Evolutionary conservation across 2,888 invertebrate species (phyloP).

Genomic region (Cheilosia vernalis): DNA sequence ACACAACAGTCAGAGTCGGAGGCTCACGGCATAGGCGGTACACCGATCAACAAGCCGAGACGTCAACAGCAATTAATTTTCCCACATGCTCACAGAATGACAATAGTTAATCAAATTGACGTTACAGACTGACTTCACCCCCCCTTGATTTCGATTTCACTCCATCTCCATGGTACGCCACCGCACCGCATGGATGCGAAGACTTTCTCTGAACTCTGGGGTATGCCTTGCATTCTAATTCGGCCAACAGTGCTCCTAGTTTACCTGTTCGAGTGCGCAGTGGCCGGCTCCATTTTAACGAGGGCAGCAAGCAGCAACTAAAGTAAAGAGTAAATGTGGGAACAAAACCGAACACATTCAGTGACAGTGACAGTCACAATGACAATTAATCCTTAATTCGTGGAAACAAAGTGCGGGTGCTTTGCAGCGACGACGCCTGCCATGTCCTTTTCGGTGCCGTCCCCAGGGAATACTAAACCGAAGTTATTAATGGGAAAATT

Average conservation of each 20-base stretch:
- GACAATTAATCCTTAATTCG: slow-evolving; percentile 69
- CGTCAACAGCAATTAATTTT: slow-evolving; percentile 68
- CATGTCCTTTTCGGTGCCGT: slow-evolving; percentile 50
- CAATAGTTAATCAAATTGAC: slow-evolving; percentile 74
- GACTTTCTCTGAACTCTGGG: slow-evolving; percentile 52
- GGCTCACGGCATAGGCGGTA: slow-evolving; percentile 18
- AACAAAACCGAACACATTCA: slow-evolving; percentile 45
- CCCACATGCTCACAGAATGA: slow-evolving; percentile 58
- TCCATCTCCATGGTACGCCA: background rate
- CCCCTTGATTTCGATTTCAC: slow-evolving; percentile 53
- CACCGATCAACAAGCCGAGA: slow-evolving; percentile 39
- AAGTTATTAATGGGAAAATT: slow-evolving; percentile 71
- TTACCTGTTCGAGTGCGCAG: slow-evolving; percentile 65
- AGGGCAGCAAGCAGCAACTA: slow-evolving; percentile 53
- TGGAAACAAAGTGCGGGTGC: slow-evolving; percentile 65
- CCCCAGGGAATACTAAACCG: slow-evolving; percentile 41
- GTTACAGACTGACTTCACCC: slow-evolving; percentile 36
- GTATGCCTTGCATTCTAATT: slow-evolving; percentile 63
- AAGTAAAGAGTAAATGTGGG: slow-evolving; percentile 51
- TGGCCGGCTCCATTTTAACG: slow-evolving; percentile 66
- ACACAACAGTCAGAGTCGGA: background rate
- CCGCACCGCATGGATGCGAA: background rate
- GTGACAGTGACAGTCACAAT: slow-evolving; percentile 42
- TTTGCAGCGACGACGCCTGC: slow-evolving; percentile 15
- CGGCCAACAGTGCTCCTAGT: slow-evolving; percentile 46